Percentiles rank a stretch among this genome's conserved stretches.
These are phyloP conservation scores for human (Homo sapiens) DNA, from an alignment of 2,113 vertebrate genomes.

Conservation along the genomic window DNA sequence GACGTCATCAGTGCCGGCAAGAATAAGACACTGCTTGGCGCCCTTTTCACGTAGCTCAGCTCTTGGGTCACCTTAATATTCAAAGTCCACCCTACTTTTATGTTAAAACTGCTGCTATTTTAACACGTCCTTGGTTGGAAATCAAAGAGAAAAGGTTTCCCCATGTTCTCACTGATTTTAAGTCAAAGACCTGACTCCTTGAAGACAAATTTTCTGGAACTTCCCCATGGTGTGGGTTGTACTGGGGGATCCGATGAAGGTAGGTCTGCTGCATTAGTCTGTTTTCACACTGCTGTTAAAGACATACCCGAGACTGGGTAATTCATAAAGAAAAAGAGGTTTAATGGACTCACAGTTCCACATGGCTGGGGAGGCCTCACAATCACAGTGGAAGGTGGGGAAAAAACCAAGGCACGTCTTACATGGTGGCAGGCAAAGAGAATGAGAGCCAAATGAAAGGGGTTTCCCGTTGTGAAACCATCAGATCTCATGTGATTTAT, in stretches of 20 bases:
- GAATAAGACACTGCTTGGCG: background rate
- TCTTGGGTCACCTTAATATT: background rate
- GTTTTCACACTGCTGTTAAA: no score
- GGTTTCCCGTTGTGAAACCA: no score
- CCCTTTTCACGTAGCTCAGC: background rate
- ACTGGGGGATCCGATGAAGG: background rate
- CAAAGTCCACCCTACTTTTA: background rate
- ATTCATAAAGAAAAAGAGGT: no score
- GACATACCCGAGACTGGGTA: no score
- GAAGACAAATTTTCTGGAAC: background rate
- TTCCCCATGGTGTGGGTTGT: accelerated
- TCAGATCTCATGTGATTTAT: no score
- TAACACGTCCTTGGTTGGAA: background rate
- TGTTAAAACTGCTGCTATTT: background rate
- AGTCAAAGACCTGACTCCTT: accelerated
- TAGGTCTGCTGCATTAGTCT: no score
- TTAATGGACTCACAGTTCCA: no score
- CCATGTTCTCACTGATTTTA: background rate
- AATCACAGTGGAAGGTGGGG: no score
- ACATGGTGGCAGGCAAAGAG: no score
- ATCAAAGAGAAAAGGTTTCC: accelerated
- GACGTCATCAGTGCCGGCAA: background rate
- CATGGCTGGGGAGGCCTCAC: no score
- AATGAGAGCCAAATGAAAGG: no score
- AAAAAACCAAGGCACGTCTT: no score